Base-by-base conservation (phyloP, 2,113 vertebrate genomes). In the Oreotrochilus melanogaster region DNA sequence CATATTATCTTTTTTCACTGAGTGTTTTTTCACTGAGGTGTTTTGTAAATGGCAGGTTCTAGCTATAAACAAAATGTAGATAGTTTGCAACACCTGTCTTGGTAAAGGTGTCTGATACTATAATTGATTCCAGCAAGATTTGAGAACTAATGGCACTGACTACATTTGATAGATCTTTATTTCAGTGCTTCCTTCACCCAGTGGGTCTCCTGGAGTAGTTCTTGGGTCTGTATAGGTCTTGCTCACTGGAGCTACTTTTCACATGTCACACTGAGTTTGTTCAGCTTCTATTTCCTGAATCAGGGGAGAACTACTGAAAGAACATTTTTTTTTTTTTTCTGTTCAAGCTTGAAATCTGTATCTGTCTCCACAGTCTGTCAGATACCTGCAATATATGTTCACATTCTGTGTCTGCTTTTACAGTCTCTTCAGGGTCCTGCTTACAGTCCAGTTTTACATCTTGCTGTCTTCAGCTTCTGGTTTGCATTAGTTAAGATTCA, bases 391-490 rank as follows among this genome's bases (percentile, higher is more conserved):
- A 2, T 5, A 8, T 23, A 7, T 18, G 6, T 45, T 78, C 56
- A 61, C 4, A 1, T 4, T 13, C 33, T 24, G 30, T 37, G 33
- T 42, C 56, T 53, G 43, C 18, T 14, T 45, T 83, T n/a, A 4
- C 23, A 8, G 17, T 50, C 47, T 61, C 13, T 8, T 25, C 12
- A 5, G n/a, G 18, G 35, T 82, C 28, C 71, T 54, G 23, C 42
- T 45, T n/a, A 11, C 42, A 58, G 54, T 24, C 48, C 16, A 42
- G 7, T 28, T 1, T 0, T 4, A 4, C 11, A 5, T 45, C 7
- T 21, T 18, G 3, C 37, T 62, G 14, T 25, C 50, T 24, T 48
- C 43, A 27, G n/a, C 66, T 43, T n/a, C 57, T 45, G 24, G 22
- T 51, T 45, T 51, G 22, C 17, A 3, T 4, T 19, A 13, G 13